These are phyloP conservation scores for Odontesthes bonariensis DNA, from an alignment of 2,113 vertebrate genomes.

Conservation along the genomic window DNA sequence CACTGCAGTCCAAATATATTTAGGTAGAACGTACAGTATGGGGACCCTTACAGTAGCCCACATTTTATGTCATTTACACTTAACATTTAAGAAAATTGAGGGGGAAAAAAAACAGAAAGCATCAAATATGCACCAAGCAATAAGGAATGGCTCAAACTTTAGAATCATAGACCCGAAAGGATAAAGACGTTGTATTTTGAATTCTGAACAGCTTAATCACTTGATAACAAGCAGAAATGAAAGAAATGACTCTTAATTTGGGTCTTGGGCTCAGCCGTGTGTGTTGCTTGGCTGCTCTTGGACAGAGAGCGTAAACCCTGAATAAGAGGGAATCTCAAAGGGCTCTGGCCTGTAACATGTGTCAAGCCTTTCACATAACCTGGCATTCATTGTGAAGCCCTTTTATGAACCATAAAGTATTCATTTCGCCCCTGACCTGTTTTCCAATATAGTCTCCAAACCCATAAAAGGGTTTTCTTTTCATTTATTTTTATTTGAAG, in stretches of 20 bases:
- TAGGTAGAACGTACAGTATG: no score
- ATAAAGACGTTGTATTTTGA: conserved; percentile 10
- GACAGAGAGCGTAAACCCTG: conserved; percentile 36
- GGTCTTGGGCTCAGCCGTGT: conserved; percentile 32
- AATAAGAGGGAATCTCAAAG: conserved; percentile 60
- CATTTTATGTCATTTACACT: no score
- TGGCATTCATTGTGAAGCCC: conserved; percentile 76
- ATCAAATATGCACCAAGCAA: no score
- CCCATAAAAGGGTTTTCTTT: conserved; percentile 81
- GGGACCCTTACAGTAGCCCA: no score
- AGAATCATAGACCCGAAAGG: conserved; percentile 13
- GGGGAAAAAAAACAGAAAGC: no score
- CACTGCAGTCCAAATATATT: background rate
- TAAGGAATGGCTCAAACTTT: background rate
- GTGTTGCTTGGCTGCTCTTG: conserved; percentile 62
- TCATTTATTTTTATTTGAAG: conserved; percentile 77
- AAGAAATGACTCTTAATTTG: conserved; percentile 65
- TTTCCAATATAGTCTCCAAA: conserved; percentile 81
- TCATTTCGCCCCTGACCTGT: conserved; percentile 71
- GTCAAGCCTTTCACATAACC: conserved; percentile 74
- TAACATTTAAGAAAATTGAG: no score
- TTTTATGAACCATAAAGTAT: conserved; percentile 80
- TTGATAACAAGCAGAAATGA: conserved; percentile 63
- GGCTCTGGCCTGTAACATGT: conserved; percentile 57
- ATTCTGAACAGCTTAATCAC: conserved; percentile 40